Base-by-base conservation (phyloP, 1,140 invertebrate species). In the Idris sp. region DNA sequence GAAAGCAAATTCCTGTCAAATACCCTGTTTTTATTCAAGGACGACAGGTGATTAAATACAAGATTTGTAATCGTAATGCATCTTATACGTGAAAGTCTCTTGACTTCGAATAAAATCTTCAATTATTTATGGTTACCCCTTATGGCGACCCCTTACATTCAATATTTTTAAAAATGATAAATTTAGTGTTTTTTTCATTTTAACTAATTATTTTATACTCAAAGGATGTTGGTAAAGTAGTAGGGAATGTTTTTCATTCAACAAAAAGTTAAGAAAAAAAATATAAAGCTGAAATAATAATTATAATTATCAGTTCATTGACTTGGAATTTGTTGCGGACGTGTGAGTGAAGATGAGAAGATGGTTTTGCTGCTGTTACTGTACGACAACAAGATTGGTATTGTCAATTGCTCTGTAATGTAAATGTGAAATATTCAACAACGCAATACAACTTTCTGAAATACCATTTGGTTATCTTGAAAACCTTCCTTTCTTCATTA, bases 11-110 rank as follows among this genome's bases (percentile, higher is more conserved):
- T 62, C 36, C 26, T 51, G 16, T 44, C 38, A 51, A 51, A 44
- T 51, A 31, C 35, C 25, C n/a, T 11, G 38, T 8, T 35, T 64
- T 13, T n/a, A 51, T 64, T 64, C 59, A 51, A 43, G 59, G 46
- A 64, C 46, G 46, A 64, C 59, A n/a, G n/a, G 46, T n/a, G 25
- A 43, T 35, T 51, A 43, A 35, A 62, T 51, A 18, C 26, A 48
- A 13, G 1, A 25, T 16, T 10, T 28, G 33, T 10, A 4, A 10
- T n/a, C 19, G 2, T 36, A 67, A 43, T 31, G 8, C 28, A 41
- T 62, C 46, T 51, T 26, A 33, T 14, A 16, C 9, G 36, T 62
- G 58, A 62, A 62, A 62, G 58, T 59, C 6, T 58, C 3, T 11
- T 7, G 49, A 28, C 13, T 54, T 30, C 11, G 1, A 36, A 36